These are phyloP conservation scores for Sipha flava DNA, from an alignment of 1,140 invertebrate species.

Conservation along the genomic window DNA sequence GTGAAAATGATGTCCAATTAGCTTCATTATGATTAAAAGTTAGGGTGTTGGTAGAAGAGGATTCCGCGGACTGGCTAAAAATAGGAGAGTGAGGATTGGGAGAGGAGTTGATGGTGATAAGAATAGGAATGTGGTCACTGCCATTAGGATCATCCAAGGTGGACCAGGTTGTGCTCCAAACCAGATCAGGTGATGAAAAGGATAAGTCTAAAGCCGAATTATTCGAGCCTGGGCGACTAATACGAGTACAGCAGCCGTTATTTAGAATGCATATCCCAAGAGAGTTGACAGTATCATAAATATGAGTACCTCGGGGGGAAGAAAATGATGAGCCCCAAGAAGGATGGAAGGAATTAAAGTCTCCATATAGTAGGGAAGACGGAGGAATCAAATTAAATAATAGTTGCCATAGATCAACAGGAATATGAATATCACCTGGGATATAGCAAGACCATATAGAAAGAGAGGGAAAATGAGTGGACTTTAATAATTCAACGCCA, in stretches of 20 bases:
- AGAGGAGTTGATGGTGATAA: background rate
- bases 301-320: no score
- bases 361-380: no score
- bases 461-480: no score
- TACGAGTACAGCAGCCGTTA: background rate
- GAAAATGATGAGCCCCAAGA: no score
- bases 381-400: no score
- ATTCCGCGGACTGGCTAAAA: background rate
- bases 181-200: background rate
- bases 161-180: background rate
- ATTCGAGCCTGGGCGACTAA: background rate
- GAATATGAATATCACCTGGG: no score
- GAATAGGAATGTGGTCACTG: background rate
- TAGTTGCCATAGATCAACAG: no score
- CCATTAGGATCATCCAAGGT: background rate
- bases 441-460: no score
- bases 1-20: background rate
- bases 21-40: background rate
- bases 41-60: background rate
- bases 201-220: background rate
- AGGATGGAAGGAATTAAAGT: no score
- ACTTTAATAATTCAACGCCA: no score
- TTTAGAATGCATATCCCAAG: no score
- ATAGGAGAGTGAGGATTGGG: background rate
- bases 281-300: no score